Base-by-base conservation (phyloP, 2,888 invertebrate species). In the Troilus luridus region DNA sequence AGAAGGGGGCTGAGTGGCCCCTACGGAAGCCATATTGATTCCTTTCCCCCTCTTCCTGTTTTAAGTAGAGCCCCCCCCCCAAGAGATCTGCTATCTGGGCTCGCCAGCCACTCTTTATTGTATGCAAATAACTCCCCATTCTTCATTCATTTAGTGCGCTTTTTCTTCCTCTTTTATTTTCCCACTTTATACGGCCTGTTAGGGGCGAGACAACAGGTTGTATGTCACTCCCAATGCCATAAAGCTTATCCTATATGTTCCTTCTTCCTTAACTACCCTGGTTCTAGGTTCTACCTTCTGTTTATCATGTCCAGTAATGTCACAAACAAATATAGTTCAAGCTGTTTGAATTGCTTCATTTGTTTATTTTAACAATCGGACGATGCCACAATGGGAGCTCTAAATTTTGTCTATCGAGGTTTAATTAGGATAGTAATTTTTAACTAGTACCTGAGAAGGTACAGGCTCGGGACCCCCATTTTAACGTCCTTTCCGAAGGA, bases 11-110 rank as follows among this genome's bases (percentile, higher is more conserved):
- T 54, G 89, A 64, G 90, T 58, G 72, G 81, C 64, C 64, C 27
- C 85, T 77, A 24, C 90, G 90, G 91, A 90, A 91, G 89, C 91
- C 91, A 91, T 92, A 91, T 91, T 91, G 90, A 92, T 92, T 92
- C 92, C 72, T 89, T 92, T 56, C 91, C 91, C 91, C 91, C 91
- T 91, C 62, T 88, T 91, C 91, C 92, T 67, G 77, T 91, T 91
- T 91, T 92, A 92, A 91, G 92, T 92, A 58, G 92, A 56, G 89
- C 91, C 60, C 91, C 67, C 88, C 91, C 85, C n/a, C n/a, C 56
- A 91, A n/a, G 90, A 41, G 67, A 62, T 67, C 41, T 62, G 67
- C 88, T 81, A 60, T 77, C 58, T 24, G 64, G 60, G 5, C 19
- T 77, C 72, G 54, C 6, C 17, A 12, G 24, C 58, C 14, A 27